Evolutionary conservation across 2,797 vertebrate species (phyloP).

Genomic region (Fringilla coelebs): DNA sequence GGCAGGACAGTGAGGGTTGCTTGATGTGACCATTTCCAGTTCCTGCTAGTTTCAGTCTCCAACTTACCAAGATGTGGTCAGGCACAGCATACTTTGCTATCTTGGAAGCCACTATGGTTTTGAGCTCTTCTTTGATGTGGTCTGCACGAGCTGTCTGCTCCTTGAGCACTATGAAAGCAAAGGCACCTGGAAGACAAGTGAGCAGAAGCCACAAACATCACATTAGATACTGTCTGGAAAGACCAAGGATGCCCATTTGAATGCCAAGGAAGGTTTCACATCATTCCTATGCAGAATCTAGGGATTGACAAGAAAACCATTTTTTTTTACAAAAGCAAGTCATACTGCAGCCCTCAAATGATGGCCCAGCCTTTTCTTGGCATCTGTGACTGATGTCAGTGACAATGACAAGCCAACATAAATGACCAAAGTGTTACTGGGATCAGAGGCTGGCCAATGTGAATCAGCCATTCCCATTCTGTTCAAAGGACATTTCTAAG

Average conservation of each 20-base stretch:
- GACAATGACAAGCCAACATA: neutral
- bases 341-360: neutral
- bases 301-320: neutral
- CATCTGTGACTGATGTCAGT: neutral
- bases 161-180: conserved; percentile 91
- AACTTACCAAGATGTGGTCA: conserved; percentile 89
- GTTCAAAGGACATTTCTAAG: neutral
- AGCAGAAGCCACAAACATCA: neutral
- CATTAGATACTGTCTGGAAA: neutral
- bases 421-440: neutral
- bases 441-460: neutral
- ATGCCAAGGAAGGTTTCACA: neutral
- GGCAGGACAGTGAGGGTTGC: neutral
- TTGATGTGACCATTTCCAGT: neutral
- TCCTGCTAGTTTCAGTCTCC: neutral
- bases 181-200: conserved; percentile 80
- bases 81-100: conserved; percentile 96
- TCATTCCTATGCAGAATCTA: neutral
- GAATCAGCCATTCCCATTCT: neutral
- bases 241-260: neutral
- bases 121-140: conserved; percentile 78
- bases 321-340: neutral
- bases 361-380: neutral
- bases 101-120: conserved; percentile 80
- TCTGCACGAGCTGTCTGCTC: conserved; percentile 63